Base-by-base conservation (phyloP, 2,797 vertebrate species). In the Acanthurus leucopareius region DNA sequence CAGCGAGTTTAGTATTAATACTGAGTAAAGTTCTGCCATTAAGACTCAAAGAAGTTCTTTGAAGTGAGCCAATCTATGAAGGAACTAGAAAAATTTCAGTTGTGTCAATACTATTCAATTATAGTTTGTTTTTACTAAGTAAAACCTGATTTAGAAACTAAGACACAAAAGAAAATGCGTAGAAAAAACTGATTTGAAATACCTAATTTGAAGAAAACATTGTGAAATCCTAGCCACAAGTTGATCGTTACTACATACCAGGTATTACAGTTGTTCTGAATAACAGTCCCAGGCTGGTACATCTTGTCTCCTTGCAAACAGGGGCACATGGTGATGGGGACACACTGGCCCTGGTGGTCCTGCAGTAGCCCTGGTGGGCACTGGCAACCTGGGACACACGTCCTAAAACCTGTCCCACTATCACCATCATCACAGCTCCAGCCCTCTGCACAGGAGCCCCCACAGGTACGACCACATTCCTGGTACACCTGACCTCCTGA, bases 381-480 rank as follows among this genome's bases (percentile, higher is more conserved):
- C 79, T 94, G 96, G 88, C 97, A 98, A 1, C 97, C 97, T 0
- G 97, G 93, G 63, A 97, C 95, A 53, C 97, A 98, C 13, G 79
- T 67, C 0, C 35, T 85, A 11, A 65, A 47, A 22, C 90, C 86
- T 2, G 45, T 48, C 3, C 87, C 82, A 0, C 65, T 69, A 8
- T 8, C 42, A 22, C 54, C 4, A 1, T 83, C 83, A 3, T 84
- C 82, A 54, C 97, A 97, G 75, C 86, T 84, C 83, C 91, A 87
- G 4, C 75, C 52, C 4, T 96, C 95, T 0, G 95, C 87, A 3
- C 97, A 98, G 20, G 91, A 96, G 10, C 20, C 73, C 7, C 94
- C 88, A 0, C 97, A 99, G 0, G 86, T 73, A 0, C 47, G 87
- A 6, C 95, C 93, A 0, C 97, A 98, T 73, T 98, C 97, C 79